These are phyloP conservation scores for Sylvia atricapilla DNA, from an alignment of 2,113 vertebrate genomes.

Conservation along the genomic window DNA sequence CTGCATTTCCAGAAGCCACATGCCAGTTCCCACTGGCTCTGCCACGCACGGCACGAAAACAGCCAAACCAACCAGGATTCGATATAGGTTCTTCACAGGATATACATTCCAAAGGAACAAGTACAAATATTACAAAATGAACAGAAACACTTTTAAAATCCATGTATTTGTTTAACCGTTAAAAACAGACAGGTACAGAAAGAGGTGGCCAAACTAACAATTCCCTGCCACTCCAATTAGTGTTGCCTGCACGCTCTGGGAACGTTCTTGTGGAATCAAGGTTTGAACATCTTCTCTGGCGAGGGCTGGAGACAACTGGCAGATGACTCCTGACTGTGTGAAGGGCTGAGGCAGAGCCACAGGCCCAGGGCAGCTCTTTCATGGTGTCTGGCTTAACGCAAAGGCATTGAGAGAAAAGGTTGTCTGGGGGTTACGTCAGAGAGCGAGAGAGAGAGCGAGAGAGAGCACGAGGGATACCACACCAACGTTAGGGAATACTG, in stretches of 20 bases:
- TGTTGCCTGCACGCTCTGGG: not conserved
- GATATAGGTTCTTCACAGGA: constrained; percentile 2
- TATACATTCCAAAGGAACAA: constrained; percentile 7
- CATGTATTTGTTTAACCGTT: constrained; percentile 56
- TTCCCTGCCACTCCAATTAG: not conserved
- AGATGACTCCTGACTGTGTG: not conserved
- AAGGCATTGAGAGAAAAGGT: constrained; percentile 28
- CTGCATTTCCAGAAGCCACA: not conserved
- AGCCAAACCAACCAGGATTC: not conserved
- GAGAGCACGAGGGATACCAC: not conserved
- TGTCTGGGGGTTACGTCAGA: not conserved
- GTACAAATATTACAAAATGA: constrained; percentile 48
- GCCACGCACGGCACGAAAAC: not conserved
- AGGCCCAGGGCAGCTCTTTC: not conserved
- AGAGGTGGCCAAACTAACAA: constrained; percentile 39
- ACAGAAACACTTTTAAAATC: constrained; percentile 19
- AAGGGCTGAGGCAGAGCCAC: not conserved
- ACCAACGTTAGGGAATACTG: not conserved
- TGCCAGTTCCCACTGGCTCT: not conserved
- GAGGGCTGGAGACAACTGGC: not conserved
- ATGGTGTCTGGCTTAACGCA: not conserved
- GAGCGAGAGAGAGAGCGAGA: not conserved
- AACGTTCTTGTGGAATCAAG: not conserved
- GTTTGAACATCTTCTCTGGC: not conserved
- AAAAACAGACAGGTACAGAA: constrained; percentile 44